phyloP scores from a whole-genome alignment of 2,888 invertebrate species.

The Sclerodermus sp. region DNA sequence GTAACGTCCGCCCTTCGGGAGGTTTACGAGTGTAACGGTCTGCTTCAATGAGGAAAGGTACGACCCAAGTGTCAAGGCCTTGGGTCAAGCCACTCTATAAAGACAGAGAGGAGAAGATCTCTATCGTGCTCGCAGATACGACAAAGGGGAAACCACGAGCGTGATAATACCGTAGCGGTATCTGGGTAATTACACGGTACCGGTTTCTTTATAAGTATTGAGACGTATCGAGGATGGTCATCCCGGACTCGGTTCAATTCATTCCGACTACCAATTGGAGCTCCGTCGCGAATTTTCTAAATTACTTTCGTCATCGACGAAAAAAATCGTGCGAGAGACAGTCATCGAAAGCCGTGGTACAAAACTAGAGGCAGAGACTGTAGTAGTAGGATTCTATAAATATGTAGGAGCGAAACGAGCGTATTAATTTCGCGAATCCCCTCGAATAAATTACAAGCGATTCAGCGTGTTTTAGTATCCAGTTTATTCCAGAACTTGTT shows the following conservation, averaged over 20 bases:
- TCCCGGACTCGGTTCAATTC: not conserved
- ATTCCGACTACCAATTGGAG: no score
- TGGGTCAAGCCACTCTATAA: conserved; percentile 9
- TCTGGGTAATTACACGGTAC: conserved; percentile 30
- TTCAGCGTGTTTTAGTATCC: no score
- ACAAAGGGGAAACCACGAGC: conserved; percentile 7
- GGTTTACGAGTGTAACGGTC: conserved; percentile 19
- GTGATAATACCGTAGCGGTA: conserved; percentile 31
- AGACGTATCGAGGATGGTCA: conserved; percentile 10
- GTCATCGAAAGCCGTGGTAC: no score
- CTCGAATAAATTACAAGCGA: no score
- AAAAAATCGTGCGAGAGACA: no score
- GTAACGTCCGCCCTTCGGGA: conserved; percentile 3
- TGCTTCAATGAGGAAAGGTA: conserved; percentile 7
- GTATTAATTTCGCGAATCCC: no score
- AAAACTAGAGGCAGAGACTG: no score
- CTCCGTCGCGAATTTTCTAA: no score
- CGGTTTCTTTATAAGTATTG: conserved; percentile 23
- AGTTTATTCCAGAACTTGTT: no score
- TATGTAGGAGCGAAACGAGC: no score
- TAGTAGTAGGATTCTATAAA: no score
- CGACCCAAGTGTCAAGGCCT: conserved; percentile 10
- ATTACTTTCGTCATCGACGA: no score
- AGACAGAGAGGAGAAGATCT: conserved; percentile 2
- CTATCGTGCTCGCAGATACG: not conserved